phyloP scores from a whole-genome alignment of 2,797 vertebrate species.

The Pitangus sulphuratus region DNA sequence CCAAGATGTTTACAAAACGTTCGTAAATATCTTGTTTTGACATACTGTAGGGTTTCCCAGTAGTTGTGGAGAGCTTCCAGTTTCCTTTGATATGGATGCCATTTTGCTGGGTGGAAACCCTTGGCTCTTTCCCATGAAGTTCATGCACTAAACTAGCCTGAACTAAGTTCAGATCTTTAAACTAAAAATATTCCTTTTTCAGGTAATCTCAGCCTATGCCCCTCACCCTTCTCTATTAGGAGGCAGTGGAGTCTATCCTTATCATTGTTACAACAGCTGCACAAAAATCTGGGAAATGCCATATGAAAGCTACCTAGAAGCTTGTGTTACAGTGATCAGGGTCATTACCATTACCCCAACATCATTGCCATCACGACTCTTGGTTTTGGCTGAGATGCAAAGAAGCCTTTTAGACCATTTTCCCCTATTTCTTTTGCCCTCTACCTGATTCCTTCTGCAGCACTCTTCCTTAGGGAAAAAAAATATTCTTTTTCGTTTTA shows the following conservation, averaged over 20 bases:
- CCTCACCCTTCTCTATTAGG: neutral
- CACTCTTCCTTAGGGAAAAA: neutral
- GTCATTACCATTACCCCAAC: neutral
- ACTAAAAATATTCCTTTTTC: neutral
- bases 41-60: neutral
- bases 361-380: neutral
- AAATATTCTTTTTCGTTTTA: constrained; percentile 34
- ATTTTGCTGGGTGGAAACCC: neutral
- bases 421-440: neutral
- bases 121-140: neutral
- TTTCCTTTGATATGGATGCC: neutral
- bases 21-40: neutral
- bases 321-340: neutral
- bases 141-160: neutral
- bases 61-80: neutral
- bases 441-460: neutral
- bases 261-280: neutral
- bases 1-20: neutral
- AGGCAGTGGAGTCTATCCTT: neutral
- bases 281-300: neutral
- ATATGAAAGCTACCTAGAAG: neutral
- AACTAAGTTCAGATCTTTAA: neutral
- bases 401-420: neutral
- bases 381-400: neutral
- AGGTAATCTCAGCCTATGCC: neutral